Base-by-base conservation (phyloP, 1,140 invertebrate species). In the Zophobas atratus region DNA sequence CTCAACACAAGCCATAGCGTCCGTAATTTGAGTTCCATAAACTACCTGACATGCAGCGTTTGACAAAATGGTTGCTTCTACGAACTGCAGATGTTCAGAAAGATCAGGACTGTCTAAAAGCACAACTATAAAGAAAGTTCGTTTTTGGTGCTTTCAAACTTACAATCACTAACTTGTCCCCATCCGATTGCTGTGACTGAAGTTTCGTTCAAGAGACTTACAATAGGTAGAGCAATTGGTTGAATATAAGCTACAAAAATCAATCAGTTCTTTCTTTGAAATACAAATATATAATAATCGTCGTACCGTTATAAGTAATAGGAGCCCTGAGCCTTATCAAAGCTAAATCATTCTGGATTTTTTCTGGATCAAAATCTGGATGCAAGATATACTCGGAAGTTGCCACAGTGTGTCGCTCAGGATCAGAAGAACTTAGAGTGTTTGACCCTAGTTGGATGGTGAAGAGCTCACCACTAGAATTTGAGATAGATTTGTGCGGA, bases 131-230 rank as follows among this genome's bases (percentile, higher is more conserved):
- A 20, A 20, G 20, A 20, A 20, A 20, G 20, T 20, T 0, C 20
- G 20, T 20, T 20, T 20, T 20, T 20, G 20, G 20, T 20, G 20
- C 20, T 20, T 20, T 20, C 20, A 20, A 20, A 20, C 20, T 46
- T 46, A 46, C 43, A 3, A 46, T 46, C 43, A 46, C 43, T 46
- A 46, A 8, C 6, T 46, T 46, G 43, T 46, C 43, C 43, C 43
- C 43, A 46, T 46, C 43, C 43, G 6, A 46, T 46, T 8, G 43
- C 43, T 46, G 43, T 8, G 3, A 51, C 49, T 6, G 4, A 2
- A 51, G 49, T 6, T 20, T 51, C 49, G 20, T 51, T 51, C 49
- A 51, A 51, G n/a, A 51, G 49, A 51, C 49, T 51, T 6, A 51
- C 49, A 0, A 20, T 20, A 6, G 49, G 49, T 20, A 51, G n/a